Percentiles rank a stretch among this genome's conserved stretches.
These are phyloP conservation scores for Muraenolepis orangiensis DNA, from an alignment of 2,797 vertebrate genomes.

Conservation along the genomic window DNA sequence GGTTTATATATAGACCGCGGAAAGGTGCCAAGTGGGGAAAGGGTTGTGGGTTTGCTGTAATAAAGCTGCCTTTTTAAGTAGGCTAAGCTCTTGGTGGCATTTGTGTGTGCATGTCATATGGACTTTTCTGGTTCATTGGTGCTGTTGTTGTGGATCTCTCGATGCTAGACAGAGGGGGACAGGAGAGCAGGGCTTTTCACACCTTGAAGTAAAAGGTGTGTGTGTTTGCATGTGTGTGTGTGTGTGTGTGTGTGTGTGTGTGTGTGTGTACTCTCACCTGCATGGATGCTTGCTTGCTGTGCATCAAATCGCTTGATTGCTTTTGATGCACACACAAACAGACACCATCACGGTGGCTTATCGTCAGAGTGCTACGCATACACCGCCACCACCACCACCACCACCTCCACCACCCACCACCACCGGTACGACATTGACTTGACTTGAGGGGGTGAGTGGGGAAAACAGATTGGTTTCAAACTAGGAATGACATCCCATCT, in stretches of 20 bases:
- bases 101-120: no score
- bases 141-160: no score
- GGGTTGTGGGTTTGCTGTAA: no score
- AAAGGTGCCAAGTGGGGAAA: no score
- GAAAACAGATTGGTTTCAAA: constrained; percentile 61
- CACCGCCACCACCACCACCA: constrained; percentile 28
- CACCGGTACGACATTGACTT: constrained; percentile 46
- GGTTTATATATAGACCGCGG: no score
- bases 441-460: constrained; percentile 21
- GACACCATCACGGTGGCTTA: background rate
- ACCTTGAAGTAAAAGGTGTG: background rate
- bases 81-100: no score
- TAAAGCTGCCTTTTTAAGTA: no score
- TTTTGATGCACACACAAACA: background rate
- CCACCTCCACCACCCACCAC: constrained; percentile 14
- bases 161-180: no score
- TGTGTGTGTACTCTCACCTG: background rate
- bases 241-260: constrained; percentile 6
- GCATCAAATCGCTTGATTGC: background rate
- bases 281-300: background rate
- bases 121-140: no score
- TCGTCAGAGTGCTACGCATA: background rate
- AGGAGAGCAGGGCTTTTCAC: no score
- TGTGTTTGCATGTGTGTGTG: constrained; percentile 12
- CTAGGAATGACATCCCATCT: constrained; percentile 50